Conservation (phyloP, 2,797 vertebrate genomes). For the Bovichtus diacanthus region DNA sequence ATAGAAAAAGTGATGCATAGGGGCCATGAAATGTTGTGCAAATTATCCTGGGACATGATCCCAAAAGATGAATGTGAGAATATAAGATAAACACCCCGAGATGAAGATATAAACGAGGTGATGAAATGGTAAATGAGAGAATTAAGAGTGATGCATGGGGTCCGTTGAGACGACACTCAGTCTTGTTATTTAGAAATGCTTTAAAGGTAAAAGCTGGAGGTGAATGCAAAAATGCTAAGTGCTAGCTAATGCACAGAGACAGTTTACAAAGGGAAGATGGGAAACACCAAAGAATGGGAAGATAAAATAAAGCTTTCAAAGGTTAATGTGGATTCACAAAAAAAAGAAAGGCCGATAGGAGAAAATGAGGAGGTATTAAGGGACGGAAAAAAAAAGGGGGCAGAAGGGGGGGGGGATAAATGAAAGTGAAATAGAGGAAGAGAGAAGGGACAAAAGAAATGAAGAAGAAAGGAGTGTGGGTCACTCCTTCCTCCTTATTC, state of each 20-base stretch:
- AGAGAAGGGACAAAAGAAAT: conserved; percentile 37
- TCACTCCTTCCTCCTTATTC: conserved; percentile 18
- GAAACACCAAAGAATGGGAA: conserved; percentile 54
- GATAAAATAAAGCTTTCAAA: conserved; percentile 72
- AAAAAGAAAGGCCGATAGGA: conserved; percentile 36
- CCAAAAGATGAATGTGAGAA: conserved; percentile 53
- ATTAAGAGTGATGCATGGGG: conserved; percentile 48
- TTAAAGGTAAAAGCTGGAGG: conserved; percentile 60
- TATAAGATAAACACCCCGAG: conserved; percentile 51
- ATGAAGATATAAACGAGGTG: conserved; percentile 48
- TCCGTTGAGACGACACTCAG: conserved; percentile 48
- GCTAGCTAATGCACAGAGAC: conserved; percentile 62
- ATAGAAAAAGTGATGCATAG: conserved; percentile 18
- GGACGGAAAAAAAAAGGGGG: neutral
- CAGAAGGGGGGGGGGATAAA: neutral
- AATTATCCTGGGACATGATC: conserved; percentile 48
- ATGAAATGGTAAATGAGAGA: conserved; percentile 53
- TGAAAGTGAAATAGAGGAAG: conserved; percentile 19
- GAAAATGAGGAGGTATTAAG: conserved; percentile 26
- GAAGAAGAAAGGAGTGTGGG: conserved; percentile 20
- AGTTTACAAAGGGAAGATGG: conserved; percentile 62
- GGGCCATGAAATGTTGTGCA: conserved; percentile 46
- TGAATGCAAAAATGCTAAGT: conserved; percentile 59
- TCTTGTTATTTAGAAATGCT: conserved; percentile 57
- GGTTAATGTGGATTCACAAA: conserved; percentile 64